These are phyloP conservation scores for Radopholus similis DNA, from an alignment of 1,140 invertebrate species.

Conservation along the genomic window DNA sequence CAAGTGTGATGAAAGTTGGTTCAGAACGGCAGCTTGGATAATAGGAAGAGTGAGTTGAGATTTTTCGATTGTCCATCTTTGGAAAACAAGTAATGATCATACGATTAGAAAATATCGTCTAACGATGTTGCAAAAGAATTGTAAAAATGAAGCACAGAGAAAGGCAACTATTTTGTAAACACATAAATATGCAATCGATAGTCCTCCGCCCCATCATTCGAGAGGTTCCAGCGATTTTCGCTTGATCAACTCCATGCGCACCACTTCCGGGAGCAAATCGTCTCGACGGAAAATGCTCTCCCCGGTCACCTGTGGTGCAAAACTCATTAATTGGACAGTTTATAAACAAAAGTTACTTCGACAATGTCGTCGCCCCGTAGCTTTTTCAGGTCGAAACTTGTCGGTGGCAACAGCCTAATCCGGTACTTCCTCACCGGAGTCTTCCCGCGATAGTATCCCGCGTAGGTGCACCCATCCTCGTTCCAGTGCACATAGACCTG, in stretches of 20 bases:
- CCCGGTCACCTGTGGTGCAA: background rate
- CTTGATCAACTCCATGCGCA: constrained; percentile 19
- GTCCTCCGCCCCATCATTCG: too few relatives aligned
- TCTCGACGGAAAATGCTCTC: background rate
- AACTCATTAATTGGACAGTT: background rate
- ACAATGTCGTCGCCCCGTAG: background rate
- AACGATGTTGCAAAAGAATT: too few relatives aligned
- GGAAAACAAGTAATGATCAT: too few relatives aligned
- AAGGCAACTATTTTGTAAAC: too few relatives aligned
- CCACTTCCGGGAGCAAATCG: constrained; percentile 18
- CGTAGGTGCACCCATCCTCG: constrained; percentile 18
- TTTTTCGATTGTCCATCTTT: too few relatives aligned
- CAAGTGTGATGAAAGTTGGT: too few relatives aligned
- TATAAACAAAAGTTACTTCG: background rate
- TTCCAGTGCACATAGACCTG: constrained; percentile 29
- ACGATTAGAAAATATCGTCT: too few relatives aligned
- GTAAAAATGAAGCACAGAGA: too few relatives aligned
- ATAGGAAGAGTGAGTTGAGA: too few relatives aligned
- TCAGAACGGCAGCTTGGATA: too few relatives aligned
- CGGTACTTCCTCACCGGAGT: constrained; percentile 9
- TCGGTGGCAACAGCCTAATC: background rate
- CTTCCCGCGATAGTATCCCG: constrained; percentile 25
- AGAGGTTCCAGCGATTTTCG: too few relatives aligned
- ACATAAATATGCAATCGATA: too few relatives aligned
- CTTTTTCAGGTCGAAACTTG: background rate